A percentile compares a stretch with the other conserved stretches of the same genome.
Evolutionary conservation across 2,113 vertebrate genomes (phyloP).

Genomic region (Columba livia): DNA sequence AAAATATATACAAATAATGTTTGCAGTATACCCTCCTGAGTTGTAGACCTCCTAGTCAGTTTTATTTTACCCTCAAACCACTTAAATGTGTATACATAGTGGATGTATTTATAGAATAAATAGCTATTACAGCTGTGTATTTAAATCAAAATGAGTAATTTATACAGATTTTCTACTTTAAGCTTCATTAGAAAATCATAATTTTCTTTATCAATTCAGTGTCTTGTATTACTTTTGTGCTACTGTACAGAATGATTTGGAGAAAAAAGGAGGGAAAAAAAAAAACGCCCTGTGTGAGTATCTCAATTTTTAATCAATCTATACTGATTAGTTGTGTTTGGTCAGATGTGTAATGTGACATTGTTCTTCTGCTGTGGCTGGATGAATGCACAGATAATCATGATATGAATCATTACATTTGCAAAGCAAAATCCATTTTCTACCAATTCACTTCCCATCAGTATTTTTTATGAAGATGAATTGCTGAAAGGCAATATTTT

Average conservation of each 20-base stretch:
- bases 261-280: background rate
- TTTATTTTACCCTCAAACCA: background rate
- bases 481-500: conserved; percentile 8
- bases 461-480: background rate
- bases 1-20: background rate
- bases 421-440: conserved; percentile 48
- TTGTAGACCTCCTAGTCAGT: background rate
- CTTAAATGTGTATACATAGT: background rate
- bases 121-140: background rate
- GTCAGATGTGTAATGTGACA: conserved; percentile 23
- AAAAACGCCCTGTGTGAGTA: background rate
- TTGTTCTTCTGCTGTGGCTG: conserved; percentile 21
- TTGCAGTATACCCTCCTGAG: background rate
- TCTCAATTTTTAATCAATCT: background rate
- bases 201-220: background rate
- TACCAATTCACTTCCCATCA: background rate
- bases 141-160: background rate
- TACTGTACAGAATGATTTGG: background rate
- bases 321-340: conserved; percentile 28
- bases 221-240: background rate
- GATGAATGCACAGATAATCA: conserved; percentile 8
- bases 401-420: conserved; percentile 34
- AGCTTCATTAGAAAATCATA: background rate
- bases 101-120: background rate
- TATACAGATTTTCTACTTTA: background rate